phyloP scores from a whole-genome alignment of 2,113 vertebrate species.

The Sitta europaea region DNA sequence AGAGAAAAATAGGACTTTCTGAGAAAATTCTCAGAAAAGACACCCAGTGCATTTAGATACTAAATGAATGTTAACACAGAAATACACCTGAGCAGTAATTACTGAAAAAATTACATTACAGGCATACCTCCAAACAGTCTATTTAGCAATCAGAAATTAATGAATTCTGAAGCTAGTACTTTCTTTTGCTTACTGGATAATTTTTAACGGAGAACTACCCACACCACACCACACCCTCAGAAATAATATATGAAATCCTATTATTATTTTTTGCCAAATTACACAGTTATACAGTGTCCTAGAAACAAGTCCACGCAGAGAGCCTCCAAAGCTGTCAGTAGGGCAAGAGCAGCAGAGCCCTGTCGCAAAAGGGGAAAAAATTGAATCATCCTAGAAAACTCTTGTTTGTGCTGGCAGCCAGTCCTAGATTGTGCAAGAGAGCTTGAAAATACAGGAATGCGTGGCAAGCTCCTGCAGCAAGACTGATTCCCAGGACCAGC shows the following conservation, averaged over 20 bases:
- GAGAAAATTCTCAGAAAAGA: neutral
- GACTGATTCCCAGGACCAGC: neutral
- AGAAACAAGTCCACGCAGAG: neutral
- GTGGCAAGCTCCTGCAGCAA: neutral
- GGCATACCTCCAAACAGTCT: neutral
- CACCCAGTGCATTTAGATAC: neutral
- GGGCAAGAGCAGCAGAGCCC: neutral
- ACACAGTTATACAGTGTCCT: neutral
- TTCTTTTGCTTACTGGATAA: neutral
- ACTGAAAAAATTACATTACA: neutral
- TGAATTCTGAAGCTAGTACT: neutral
- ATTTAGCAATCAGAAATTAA: neutral
- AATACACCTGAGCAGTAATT: neutral
- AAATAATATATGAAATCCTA: neutral
- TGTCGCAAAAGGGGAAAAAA: neutral
- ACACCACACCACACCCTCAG: neutral
- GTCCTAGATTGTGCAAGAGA: neutral
- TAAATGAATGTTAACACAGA: neutral
- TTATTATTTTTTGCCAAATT: neutral
- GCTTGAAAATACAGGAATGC: neutral
- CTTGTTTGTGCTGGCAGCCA: constrained; percentile 17
- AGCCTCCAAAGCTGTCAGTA: neutral
- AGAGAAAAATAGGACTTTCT: neutral
- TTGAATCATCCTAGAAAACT: neutral
- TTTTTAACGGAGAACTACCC: neutral